A percentile compares a stretch with the other conserved stretches of the same genome.
phyloP scores from a whole-genome alignment of 2,797 vertebrate species.

The Sebastes cheni region DNA sequence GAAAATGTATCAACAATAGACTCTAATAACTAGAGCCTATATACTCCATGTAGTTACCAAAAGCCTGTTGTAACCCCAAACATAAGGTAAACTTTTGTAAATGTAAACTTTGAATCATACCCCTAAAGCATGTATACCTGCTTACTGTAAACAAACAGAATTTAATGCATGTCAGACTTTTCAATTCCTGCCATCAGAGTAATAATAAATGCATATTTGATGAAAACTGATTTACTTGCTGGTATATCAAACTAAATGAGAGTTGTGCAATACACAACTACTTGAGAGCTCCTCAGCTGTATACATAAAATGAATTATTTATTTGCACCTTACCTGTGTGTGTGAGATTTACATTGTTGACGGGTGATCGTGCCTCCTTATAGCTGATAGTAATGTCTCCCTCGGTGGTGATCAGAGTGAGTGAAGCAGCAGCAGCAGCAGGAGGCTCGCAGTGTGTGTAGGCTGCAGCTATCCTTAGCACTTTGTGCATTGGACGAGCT shows the following conservation, averaged over 20 bases:
- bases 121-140: not conserved
- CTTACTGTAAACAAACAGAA: not conserved
- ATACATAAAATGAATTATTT: constrained; percentile 2
- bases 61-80: not conserved
- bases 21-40: not conserved
- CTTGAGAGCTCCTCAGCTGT: not conserved
- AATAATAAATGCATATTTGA: constrained; percentile 25
- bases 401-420: constrained; percentile 63
- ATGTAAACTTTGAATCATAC: constrained; percentile 11
- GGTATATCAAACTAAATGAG: constrained; percentile 1
- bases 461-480: constrained; percentile 74
- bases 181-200: not conserved
- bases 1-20: not conserved
- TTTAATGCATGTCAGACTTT: constrained; percentile 18
- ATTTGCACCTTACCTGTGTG: constrained; percentile 70
- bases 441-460: constrained; percentile 67
- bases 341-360: constrained; percentile 68
- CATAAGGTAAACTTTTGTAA: not conserved
- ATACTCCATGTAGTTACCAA: not conserved
- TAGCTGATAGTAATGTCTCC: constrained; percentile 66
- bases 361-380: constrained; percentile 49
- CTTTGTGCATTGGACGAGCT: constrained; percentile 65
- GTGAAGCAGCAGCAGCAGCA: constrained; percentile 64
- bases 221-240: constrained; percentile 1
- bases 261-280: constrained; percentile 3